Percentiles rank a stretch among this genome's conserved stretches.
These are phyloP conservation scores for Papilio helenus DNA, from an alignment of 1,140 invertebrate genomes.

Conservation along the genomic window DNA sequence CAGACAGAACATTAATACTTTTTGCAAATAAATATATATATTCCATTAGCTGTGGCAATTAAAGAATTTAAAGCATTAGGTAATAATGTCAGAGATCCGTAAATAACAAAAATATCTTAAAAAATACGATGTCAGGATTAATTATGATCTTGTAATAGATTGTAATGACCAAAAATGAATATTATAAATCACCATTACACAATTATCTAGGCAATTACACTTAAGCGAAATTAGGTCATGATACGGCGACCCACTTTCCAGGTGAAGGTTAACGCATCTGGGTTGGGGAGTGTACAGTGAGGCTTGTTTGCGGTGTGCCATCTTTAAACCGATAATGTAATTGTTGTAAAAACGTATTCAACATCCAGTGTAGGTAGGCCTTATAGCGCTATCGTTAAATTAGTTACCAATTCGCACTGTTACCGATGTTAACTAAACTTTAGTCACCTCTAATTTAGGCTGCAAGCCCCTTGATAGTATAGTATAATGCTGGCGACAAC, in stretches of 20 bases:
- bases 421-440: background rate
- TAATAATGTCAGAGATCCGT: background rate
- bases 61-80: background rate
- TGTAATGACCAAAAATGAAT: background rate
- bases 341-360: background rate
- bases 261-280: slow-evolving; percentile 26
- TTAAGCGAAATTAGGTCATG: slow-evolving; percentile 5
- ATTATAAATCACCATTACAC: slow-evolving; percentile 11
- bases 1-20: no score
- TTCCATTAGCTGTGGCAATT: background rate
- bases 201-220: slow-evolving; percentile 18
- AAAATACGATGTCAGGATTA: background rate
- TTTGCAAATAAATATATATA: background rate
- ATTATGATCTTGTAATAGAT: background rate
- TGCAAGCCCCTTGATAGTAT: background rate
- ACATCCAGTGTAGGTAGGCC: background rate
- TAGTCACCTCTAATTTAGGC: background rate
- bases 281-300: slow-evolving; percentile 7
- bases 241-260: slow-evolving; percentile 1
- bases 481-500: no score
- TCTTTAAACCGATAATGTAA: background rate
- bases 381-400: background rate
- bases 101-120: background rate
- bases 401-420: background rate
- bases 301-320: background rate